Conservation (phyloP, 1,140 invertebrate genomes). For the Sitobion miscanthi region DNA sequence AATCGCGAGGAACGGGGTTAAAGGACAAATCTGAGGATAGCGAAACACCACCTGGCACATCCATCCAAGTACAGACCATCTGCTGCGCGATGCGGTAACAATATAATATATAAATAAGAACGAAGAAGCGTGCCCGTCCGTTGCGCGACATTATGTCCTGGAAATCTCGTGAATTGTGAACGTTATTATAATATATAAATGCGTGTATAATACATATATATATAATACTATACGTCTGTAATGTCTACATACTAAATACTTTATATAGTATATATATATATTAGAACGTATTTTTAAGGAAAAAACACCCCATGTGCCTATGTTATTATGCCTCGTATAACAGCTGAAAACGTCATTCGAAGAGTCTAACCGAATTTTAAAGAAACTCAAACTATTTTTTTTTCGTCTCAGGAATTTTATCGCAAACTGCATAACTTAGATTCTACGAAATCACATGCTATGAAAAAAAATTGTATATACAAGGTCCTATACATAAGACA, state of each 20-base stretch:
- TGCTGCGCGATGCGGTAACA: conserved; percentile 17
- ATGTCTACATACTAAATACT: no score
- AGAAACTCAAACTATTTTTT: conserved; percentile 20
- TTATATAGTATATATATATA: no score
- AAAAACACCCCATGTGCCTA: background rate
- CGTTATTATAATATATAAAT: background rate
- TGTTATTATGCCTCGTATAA: background rate
- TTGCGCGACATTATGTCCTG: conserved; percentile 23
- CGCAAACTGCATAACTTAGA: background rate
- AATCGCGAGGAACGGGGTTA: conserved; percentile 43
- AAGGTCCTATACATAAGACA: background rate
- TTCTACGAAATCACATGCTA: background rate
- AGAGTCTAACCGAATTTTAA: conserved; percentile 23
- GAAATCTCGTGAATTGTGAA: background rate
- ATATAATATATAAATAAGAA: conserved; percentile 3
- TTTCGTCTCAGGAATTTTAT: background rate
- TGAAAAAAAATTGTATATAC: background rate
- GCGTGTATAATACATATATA: no score
- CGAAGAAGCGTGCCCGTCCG: conserved; percentile 55
- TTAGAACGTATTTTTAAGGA: conserved; percentile 34
- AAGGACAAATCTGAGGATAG: conserved; percentile 34
- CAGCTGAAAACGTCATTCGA: conserved; percentile 32
- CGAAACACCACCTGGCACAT: conserved; percentile 49
- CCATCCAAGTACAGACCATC: conserved; percentile 39
- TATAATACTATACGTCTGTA: no score